Evolutionary conservation across 2,888 invertebrate genomes (phyloP), one percentile per base, ranked within the genome.

Genomic region (Synergus japonicus): DNA sequence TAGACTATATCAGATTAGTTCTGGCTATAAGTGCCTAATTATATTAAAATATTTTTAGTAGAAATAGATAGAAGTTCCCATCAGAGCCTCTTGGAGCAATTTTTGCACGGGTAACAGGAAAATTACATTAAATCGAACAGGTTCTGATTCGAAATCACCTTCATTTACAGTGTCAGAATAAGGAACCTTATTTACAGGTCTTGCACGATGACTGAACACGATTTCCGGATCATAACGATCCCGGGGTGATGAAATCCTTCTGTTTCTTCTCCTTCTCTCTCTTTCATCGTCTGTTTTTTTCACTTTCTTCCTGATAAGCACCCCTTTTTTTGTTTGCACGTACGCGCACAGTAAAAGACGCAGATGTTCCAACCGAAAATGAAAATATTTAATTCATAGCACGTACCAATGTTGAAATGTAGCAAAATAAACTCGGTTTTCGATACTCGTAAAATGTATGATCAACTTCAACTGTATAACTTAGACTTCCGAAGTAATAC

Each of bases 341-440:
- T 66, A 66, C 66, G 43, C 66, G n/a, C 5, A n/a, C 41, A 66
- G 8, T 12, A 44, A 67, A 43, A 44, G 67, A 44, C 46, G 22
- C 67, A 46, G 44, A 44, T 67, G 67, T 44, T 44, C 22, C 44
- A 67, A 22, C 18, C 18, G n/a, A 66, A 66, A 66, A 66, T 67
- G 44, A 22, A 44, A 67, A 67, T 46, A 67, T 67, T 67, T 44
- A 46, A 67, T 67, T 44, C 67, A 44, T 12, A 44, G 12, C 67
- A 67, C 44, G 44, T 43, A 41, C 43, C 43, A 10, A 18, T 10
- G 43, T 66, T 13, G 67, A 44, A 18, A 44, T 67, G 44, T 67
- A 46, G 44, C 43, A 13, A 67, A 67, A 18, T 67, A 67, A 46
- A 67, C 2, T 18, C 44, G 67, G 18, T 67, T 22, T 18, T 44